phyloP scores from a whole-genome alignment of 2,888 invertebrate species.

The Parnassius mnemosyne region DNA sequence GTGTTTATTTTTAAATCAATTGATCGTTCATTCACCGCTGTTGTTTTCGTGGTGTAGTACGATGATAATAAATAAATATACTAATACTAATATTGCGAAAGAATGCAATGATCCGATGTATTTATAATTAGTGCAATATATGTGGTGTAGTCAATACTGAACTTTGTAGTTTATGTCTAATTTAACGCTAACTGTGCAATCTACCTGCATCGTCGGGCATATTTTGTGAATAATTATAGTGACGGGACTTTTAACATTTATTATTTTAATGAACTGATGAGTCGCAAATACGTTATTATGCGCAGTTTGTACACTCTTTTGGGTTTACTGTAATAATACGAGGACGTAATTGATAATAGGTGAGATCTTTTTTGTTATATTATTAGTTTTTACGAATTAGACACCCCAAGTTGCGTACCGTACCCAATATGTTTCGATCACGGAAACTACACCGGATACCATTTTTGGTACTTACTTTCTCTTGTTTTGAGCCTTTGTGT shows the following conservation, averaged over 20 bases:
- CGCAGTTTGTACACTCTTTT: conserved; percentile 53
- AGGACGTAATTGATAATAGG: conserved; percentile 59
- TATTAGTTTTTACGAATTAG: conserved; percentile 54
- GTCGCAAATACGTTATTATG: conserved; percentile 56
- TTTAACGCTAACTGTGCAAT: conserved; percentile 64
- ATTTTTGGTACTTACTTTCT: conserved; percentile 24
- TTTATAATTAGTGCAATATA: conserved; percentile 68
- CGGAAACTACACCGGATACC: conserved; percentile 17
- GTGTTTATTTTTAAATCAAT: conserved; percentile 65
- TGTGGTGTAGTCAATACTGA: conserved; percentile 47
- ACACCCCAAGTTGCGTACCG: conserved; percentile 54
- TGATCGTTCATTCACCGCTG: conserved; percentile 80
- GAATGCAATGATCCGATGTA: conserved; percentile 56
- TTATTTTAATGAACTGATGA: conserved; percentile 56
- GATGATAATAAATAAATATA: conserved; percentile 73
- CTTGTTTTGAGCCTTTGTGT: conserved; percentile 20
- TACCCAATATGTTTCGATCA: conserved; percentile 19
- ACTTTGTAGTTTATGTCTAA: conserved; percentile 50
- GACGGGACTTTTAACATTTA: conserved; percentile 55
- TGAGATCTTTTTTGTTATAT: conserved; percentile 54
- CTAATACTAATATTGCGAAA: conserved; percentile 57
- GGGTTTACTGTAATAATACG: conserved; percentile 48
- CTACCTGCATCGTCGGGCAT: conserved; percentile 73
- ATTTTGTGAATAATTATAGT: conserved; percentile 70
- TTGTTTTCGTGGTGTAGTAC: conserved; percentile 78